Evolutionary conservation across 2,888 invertebrate genomes (phyloP), one percentile per base, ranked within the genome.

Genomic region (Andrena trimmerana): DNA sequence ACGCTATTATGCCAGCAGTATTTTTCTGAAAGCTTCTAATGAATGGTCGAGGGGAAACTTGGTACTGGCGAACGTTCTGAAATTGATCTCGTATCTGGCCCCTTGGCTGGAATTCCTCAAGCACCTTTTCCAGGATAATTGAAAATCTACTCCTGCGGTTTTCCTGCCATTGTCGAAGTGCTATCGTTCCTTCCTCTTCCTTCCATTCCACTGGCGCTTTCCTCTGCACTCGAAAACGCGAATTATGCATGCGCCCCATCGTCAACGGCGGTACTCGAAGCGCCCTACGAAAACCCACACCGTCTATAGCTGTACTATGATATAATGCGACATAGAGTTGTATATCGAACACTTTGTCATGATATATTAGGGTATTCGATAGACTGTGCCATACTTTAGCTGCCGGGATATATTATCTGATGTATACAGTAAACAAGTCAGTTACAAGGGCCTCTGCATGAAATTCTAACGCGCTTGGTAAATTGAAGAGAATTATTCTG

Each of bases 51-150:
- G 13, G 36, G 48, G 36, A 67, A 50, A 8, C n/a, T 42, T 10
- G 57, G 59, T 20, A 69, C 52, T 7, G 1, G 36, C 6, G 70
- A 80, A 70, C 48, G 36, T 52, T 48, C 50, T 24, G 20, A 54
- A 72, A 36, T 59, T 70, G 48, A 31, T 66, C 42, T 76, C 59
- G 42, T 50, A 78, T 54, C 42, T 36, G 42, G 36, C 29, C 63
- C 48, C 75, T 83, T 54, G 71, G 36, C 68, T 83, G 48, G 68
- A 72, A 75, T 68, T 68, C 71, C 59, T 83, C 59, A 10, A 80
- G 85, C 65, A 83, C 75, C 75, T 83, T 83, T 80, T 73, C 69
- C 85, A 79, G 83, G 78, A 83, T 86, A 86, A 85, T 86, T 85
- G 86, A 86, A 85, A 86, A 83, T 82, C 86, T 80, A 77, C 83